Conservation (phyloP, 2,797 vertebrate species). For the Balearica regulorum region DNA sequence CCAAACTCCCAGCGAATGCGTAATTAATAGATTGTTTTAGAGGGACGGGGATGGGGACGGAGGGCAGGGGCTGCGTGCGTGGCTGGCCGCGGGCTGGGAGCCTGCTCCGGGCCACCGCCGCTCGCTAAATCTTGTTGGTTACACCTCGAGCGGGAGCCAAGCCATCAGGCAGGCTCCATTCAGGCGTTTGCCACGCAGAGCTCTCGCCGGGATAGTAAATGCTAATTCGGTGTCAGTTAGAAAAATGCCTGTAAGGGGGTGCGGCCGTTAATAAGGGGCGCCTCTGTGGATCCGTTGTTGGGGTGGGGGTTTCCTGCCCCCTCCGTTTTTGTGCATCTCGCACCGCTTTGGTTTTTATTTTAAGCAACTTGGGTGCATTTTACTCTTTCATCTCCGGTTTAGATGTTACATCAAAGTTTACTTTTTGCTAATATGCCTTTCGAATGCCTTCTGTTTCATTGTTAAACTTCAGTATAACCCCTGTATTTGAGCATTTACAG, state of each 20-base stretch:
- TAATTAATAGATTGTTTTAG: slow-evolving; percentile 72
- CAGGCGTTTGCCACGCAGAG: slow-evolving; percentile 17
- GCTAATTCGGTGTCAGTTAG: slow-evolving; percentile 67
- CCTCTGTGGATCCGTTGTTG: slow-evolving; percentile 42
- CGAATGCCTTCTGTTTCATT: neutral
- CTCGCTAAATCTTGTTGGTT: slow-evolving; percentile 70
- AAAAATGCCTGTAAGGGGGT: slow-evolving; percentile 44
- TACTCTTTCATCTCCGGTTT: slow-evolving; percentile 17
- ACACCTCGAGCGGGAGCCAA: slow-evolving; percentile 60
- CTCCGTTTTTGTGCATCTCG: slow-evolving; percentile 17
- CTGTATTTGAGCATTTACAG: neutral
- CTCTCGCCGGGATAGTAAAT: slow-evolving; percentile 58
- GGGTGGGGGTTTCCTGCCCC: neutral
- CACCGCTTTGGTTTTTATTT: slow-evolving; percentile 59
- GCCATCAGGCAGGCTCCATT: slow-evolving; percentile 47
- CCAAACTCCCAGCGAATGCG: slow-evolving; percentile 40
- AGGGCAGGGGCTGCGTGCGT: slow-evolving; percentile 20
- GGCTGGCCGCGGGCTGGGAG: neutral
- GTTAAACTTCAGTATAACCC: slow-evolving; percentile 11
- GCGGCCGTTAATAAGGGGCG: slow-evolving; percentile 11
- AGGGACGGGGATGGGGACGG: slow-evolving; percentile 33
- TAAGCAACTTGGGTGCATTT: slow-evolving; percentile 50
- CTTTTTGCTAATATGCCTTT: slow-evolving; percentile 28
- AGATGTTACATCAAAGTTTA: slow-evolving; percentile 29
- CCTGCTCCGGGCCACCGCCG: neutral